phyloP scores from a whole-genome alignment of 1,140 invertebrate genomes.

The Eumaeus atala region DNA sequence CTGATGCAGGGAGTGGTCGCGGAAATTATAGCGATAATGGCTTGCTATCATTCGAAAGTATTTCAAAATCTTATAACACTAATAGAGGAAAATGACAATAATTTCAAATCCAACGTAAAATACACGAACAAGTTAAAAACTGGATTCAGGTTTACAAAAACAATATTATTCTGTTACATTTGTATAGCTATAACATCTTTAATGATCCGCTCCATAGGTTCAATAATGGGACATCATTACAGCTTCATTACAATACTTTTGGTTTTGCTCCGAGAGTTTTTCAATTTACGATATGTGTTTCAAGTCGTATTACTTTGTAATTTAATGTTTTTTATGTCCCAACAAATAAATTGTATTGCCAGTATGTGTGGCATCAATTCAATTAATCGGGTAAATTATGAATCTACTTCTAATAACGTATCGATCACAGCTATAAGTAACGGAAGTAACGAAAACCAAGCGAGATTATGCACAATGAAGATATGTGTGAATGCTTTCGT shows the following conservation, averaged over 20 bases:
- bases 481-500: too few species aligned
- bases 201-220: neutral
- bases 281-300: neutral
- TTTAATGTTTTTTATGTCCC: neutral
- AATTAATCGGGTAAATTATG: too few species aligned
- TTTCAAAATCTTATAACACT: too few species aligned
- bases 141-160: neutral
- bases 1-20: too few species aligned
- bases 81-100: too few species aligned
- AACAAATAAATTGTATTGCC: neutral
- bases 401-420: too few species aligned
- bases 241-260: neutral
- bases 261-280: neutral
- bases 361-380: neutral
- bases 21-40: too few species aligned
- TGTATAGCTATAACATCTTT: neutral
- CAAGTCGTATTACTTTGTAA: neutral
- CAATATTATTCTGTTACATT: neutral
- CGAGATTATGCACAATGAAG: too few species aligned
- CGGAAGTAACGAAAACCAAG: too few species aligned
- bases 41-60: too few species aligned
- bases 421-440: too few species aligned
- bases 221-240: neutral
- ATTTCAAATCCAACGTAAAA: neutral
- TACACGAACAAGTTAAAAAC: neutral